Evolutionary conservation across 2,797 vertebrate species (phyloP), one percentile per base, ranked within the genome.

Genomic region (Malacoraja senta): DNA sequence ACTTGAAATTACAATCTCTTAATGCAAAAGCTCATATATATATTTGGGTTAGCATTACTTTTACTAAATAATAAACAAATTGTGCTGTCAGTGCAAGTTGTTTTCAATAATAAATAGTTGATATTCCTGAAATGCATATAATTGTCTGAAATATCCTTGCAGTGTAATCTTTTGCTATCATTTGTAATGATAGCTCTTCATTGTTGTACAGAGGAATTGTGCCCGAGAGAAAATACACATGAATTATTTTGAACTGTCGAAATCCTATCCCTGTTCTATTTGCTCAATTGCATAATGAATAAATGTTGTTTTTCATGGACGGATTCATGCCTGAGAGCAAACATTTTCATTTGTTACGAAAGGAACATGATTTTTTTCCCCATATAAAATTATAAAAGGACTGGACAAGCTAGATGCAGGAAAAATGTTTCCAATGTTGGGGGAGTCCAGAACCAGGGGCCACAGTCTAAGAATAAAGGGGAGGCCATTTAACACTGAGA

Each of bases 231-330:
- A 91, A 91, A 21, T 74, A 91, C 7, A 38, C 26, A 91, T 35
- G 65, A 91, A 74, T 91, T 44, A 96, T 95, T 53, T 96, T 96
- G 93, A 95, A 94, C 95, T 96, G 94, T 96, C 95, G 94, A 95
- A 95, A 94, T 95, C 94, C 94, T 94, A 93, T 94, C 93, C 94
- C 95, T 94, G 93, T 93, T 94, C 95, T 95, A 93, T 86, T 94
- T 95, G 95, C 93, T 92, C 94, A 94, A 91, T 58, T 95, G 94
- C 94, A 95, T 94, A 94, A 94, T 96, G 96, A 96, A 95, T 95
- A 96, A 96, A 96, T 95, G 94, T 96, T 93, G 95, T 93, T 95
- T 93, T 95, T 94, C 94, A 94, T 94, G 94, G 65, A 72, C n/a
- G 44, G 94, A 96, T 93, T 95, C 93, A 94, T 94, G 94, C 12